Conservation (phyloP, 2,888 invertebrate genomes). For the Sarcophaga variegata region DNA sequence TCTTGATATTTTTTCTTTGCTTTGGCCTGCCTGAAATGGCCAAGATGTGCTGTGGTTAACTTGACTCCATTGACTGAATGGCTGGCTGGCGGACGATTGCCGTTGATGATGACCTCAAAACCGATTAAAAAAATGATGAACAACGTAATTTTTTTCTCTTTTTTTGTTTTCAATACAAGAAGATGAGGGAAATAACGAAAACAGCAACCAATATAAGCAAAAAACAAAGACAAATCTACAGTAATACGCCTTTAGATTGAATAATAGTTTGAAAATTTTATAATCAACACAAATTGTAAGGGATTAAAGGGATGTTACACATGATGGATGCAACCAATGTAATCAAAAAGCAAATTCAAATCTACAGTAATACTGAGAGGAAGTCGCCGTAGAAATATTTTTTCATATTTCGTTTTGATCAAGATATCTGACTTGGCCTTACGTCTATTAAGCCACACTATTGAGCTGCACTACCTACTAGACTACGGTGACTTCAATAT, state of each 20-base stretch:
- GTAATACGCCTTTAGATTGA: too few relatives aligned
- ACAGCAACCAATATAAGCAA: conserved; percentile 30
- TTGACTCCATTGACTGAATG: conserved; percentile 9
- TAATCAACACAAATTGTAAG: too few relatives aligned
- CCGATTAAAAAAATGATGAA: conserved; percentile 42
- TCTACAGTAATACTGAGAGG: too few relatives aligned
- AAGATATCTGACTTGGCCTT: too few relatives aligned
- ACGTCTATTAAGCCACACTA: too few relatives aligned
- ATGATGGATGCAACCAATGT: background rate
- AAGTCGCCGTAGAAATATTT: too few relatives aligned
- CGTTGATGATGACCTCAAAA: conserved; percentile 67
- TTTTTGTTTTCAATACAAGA: conserved; percentile 12
- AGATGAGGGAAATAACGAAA: conserved; percentile 5
- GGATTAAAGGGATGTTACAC: too few relatives aligned
- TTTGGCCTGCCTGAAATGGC: background rate
- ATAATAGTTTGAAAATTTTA: too few relatives aligned
- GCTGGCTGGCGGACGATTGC: conserved; percentile 34
- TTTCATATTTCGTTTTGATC: too few relatives aligned
- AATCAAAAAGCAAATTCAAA: background rate
- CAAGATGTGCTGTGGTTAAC: conserved; percentile 8
- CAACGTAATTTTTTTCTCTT: conserved; percentile 33
- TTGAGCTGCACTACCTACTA: too few relatives aligned
- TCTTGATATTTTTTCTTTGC: background rate
- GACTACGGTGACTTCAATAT: too few relatives aligned
- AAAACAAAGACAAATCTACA: background rate